Percentiles rank a stretch among this genome's conserved stretches.
These are phyloP conservation scores for Galerucella calmariensis DNA, from an alignment of 2,888 invertebrate species.

Conservation along the genomic window DNA sequence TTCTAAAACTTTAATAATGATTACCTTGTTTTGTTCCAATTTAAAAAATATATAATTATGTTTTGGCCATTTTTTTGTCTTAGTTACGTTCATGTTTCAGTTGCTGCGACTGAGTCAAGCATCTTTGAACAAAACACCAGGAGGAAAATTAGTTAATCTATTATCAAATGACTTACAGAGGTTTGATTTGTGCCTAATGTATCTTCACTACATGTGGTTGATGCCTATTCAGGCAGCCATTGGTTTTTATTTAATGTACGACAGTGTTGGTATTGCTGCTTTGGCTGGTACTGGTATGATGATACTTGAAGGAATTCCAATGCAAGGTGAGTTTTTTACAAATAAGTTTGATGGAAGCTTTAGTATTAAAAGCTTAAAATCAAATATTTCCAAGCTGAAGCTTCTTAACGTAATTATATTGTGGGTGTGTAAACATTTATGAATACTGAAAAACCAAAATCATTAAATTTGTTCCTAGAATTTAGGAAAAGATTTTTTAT, in stretches of 20 bases:
- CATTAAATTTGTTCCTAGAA: too few species aligned
- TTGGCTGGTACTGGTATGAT: conserved; percentile 73
- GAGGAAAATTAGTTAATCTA: conserved; percentile 85
- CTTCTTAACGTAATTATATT: too few species aligned
- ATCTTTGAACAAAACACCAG: conserved; percentile 83
- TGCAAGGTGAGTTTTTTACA: conserved; percentile 64
- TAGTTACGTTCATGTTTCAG: conserved; percentile 54
- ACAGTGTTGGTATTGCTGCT: conserved; percentile 68
- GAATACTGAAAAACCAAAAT: too few species aligned
- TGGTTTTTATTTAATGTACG: conserved; percentile 71
- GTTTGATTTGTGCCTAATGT: conserved; percentile 78
- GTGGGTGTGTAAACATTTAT: too few species aligned
- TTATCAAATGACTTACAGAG: conserved; percentile 87
- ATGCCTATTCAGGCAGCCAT: conserved; percentile 80
- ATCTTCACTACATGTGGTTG: conserved; percentile 84
- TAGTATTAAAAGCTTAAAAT: not conserved
- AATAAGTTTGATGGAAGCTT: not conserved
- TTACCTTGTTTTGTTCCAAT: too few species aligned
- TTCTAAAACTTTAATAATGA: too few species aligned
- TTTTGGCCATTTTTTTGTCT: too few species aligned
- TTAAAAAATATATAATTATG: too few species aligned
- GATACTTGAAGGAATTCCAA: conserved; percentile 66
- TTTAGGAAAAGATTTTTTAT: too few species aligned
- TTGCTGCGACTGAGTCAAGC: conserved; percentile 73
- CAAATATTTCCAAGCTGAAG: too few species aligned